A percentile compares a stretch with the other conserved stretches of the same genome.
Evolutionary conservation across 1,140 invertebrate species (phyloP).

Genomic region (Drosophila subpulchrella): DNA sequence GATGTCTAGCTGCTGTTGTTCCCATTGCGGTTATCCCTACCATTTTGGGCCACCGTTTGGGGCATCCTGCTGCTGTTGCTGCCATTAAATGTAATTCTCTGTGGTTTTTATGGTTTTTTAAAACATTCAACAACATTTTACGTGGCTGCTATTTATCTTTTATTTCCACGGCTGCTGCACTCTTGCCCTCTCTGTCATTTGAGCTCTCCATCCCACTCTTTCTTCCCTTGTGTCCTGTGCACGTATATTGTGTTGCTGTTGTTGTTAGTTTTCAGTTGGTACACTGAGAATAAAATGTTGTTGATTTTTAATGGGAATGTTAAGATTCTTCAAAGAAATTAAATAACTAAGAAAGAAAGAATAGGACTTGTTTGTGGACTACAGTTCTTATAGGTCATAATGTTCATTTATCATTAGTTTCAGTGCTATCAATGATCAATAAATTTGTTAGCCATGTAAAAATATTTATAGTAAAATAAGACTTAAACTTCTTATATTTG

Average conservation of each 20-base stretch:
- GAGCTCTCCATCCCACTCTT: background rate
- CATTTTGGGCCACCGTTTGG: slow-evolving; percentile 10
- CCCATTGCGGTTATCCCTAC: slow-evolving; percentile 57
- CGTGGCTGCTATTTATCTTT: slow-evolving; percentile 83
- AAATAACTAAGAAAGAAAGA: too few species aligned
- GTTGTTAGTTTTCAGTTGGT: slow-evolving; percentile 40
- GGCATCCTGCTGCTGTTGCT: slow-evolving; percentile 43
- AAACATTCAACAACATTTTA: slow-evolving; percentile 83
- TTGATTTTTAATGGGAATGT: background rate
- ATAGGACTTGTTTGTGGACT: too few species aligned
- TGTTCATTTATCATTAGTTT: too few species aligned
- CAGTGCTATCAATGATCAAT: too few species aligned
- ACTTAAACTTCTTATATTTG: too few species aligned
- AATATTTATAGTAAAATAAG: too few species aligned
- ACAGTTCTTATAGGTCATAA: too few species aligned
- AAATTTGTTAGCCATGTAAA: too few species aligned
- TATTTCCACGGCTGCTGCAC: slow-evolving; percentile 54
- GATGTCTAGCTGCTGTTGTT: slow-evolving; percentile 57
- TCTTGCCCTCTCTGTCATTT: background rate
- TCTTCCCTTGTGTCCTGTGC: slow-evolving; percentile 21
- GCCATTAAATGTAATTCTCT: slow-evolving; percentile 83
- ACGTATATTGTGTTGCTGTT: slow-evolving; percentile 40
- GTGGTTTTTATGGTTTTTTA: slow-evolving; percentile 83
- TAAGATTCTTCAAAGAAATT: too few species aligned
- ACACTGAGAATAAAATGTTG: background rate